These are phyloP conservation scores for Pelobates cultripes DNA, from an alignment of 2,797 vertebrate species.

Conservation along the genomic window DNA sequence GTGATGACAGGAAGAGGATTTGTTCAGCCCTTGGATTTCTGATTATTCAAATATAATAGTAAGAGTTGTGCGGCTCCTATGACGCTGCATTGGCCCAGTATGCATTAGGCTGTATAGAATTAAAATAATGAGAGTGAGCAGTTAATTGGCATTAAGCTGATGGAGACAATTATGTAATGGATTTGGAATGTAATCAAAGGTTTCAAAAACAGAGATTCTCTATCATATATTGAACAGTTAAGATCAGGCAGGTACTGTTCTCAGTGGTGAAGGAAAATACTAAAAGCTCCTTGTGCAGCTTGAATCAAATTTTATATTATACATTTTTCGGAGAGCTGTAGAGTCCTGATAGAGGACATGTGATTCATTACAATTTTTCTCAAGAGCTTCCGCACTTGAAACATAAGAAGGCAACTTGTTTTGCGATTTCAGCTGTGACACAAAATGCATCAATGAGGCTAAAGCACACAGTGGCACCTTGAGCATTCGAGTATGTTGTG, in stretches of 20 bases:
- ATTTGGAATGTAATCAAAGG: slow-evolving; percentile 25
- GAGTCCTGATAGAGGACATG: slow-evolving; percentile 11
- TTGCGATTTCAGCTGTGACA: slow-evolving; percentile 40
- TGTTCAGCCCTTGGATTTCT: slow-evolving; percentile 2
- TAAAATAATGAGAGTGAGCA: slow-evolving; percentile 3
- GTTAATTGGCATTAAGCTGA: slow-evolving; percentile 18
- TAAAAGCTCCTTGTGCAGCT: slow-evolving; percentile 7
- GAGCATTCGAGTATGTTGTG: not conserved
- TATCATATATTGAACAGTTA: not conserved
- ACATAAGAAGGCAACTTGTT: slow-evolving; percentile 48
- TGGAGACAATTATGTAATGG: not conserved
- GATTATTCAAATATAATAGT: not conserved
- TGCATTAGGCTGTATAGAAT: not conserved
- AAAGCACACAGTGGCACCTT: not conserved
- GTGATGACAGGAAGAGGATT: not conserved
- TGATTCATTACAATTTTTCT: slow-evolving; percentile 10
- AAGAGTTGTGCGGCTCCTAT: too few species aligned
- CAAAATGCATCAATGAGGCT: not conserved
- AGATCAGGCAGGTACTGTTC: slow-evolving; percentile 5
- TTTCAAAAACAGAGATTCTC: slow-evolving; percentile 10
- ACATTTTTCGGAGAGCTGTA: slow-evolving; percentile 15
- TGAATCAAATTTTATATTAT: slow-evolving; percentile 1
- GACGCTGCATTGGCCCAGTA: not conserved
- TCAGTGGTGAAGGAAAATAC: slow-evolving; percentile 5
- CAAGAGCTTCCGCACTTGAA: slow-evolving; percentile 10